Evolutionary conservation across 2,888 invertebrate genomes (phyloP), one percentile per base, ranked within the genome.

Genomic region (Lycia hirtaria): DNA sequence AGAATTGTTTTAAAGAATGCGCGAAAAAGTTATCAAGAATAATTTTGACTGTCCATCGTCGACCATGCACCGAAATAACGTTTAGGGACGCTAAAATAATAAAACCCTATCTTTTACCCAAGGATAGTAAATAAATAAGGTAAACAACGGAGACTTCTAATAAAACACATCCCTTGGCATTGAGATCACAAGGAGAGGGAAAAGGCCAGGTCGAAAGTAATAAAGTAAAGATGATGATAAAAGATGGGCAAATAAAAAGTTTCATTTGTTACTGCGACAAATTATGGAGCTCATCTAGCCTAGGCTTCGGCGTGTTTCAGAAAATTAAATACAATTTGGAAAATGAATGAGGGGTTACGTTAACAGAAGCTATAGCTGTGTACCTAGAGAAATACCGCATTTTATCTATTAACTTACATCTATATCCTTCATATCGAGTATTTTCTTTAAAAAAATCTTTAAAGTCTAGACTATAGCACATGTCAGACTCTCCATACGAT

Each of bases 221-320:
- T 62, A 65, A 60, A 51, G 53, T 58, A 41, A 51, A 56, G 53
- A 60, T 62, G 56, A 60, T 65, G 62, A 60, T 60, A 60, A 56
- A 63, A 43, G 54, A 61, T 60, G 60, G 52, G 40, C 44, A 49
- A 65, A 63, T 50, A 50, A 45, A 62, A 60, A 61, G 58, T 53
- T 60, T 60, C 55, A 62, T 62, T 62, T 52, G 37, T 49, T 38
- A 12, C 12, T n/a, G 17, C 22, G 37, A 37, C 56, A 50, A 44
- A 56, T 48, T 49, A 28, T 40, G 14, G 20, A 5, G 9, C 22
- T 22, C 5, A 5, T 22, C 14, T 12, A 26, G 10, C 10, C 41
- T 41, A 20, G 12, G 32, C 22, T 20, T 20, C 45, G 1, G 22
- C 24, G 12, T 7, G 32, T 33, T 20, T 20, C 45, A 4, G 22